Evolutionary conservation across 2,888 invertebrate species (phyloP).

Genomic region (Pogonocherus hispidulus): DNA sequence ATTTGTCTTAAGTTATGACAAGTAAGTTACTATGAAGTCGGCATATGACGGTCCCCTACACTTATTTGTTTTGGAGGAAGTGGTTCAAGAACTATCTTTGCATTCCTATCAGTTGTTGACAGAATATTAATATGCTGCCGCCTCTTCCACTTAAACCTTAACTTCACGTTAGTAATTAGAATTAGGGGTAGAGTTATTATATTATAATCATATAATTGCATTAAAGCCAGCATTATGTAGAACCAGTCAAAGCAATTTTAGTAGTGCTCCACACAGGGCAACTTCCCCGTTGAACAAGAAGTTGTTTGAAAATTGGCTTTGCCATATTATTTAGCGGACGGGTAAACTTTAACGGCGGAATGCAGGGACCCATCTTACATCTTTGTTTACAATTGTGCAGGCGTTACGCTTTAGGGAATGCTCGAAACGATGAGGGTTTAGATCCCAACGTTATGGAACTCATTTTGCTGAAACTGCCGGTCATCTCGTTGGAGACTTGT

Average conservation of each 20-base stretch:
- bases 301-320: constrained; percentile 7
- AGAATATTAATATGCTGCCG: no score
- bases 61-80: no score
- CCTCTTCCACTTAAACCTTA: no score
- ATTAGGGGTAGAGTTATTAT: no score
- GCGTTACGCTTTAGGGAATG: constrained; percentile 19
- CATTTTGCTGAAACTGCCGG: constrained; percentile 63
- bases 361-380: constrained; percentile 14
- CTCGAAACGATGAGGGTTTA: constrained; percentile 55
- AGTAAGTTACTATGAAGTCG: no score
- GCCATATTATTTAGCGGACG: constrained; percentile 14
- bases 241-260: not conserved
- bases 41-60: no score
- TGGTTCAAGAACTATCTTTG: no score
- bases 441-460: constrained; percentile 65
- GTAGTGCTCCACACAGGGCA: not conserved
- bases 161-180: no score
- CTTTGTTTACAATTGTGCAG: constrained; percentile 15
- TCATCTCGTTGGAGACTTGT: constrained; percentile 63
- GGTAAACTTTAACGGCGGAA: constrained; percentile 18
- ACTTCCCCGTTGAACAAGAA: not conserved
- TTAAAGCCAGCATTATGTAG: not conserved
- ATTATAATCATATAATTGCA: not conserved
- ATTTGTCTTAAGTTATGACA: no score
- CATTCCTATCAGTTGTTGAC: no score